Base-by-base conservation (phyloP, 2,113 vertebrate species). In the Chaetodon auriga region DNA sequence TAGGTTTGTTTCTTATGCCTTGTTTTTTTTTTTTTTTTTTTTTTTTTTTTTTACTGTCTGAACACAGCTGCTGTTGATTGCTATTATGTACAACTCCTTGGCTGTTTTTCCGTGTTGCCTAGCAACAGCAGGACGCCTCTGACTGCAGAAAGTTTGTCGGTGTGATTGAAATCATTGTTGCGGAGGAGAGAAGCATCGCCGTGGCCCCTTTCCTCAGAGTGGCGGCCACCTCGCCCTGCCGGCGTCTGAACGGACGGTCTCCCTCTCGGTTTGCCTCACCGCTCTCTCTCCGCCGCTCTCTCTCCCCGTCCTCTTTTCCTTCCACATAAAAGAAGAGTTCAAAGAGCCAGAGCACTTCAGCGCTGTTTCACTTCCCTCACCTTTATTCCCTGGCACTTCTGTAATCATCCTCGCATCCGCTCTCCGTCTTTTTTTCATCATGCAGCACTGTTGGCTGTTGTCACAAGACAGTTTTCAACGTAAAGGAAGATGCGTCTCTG, bases 371-470 rank as follows among this genome's bases (percentile, higher is more conserved):
- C 9, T 11, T 57, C 15, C 38, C 12, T 13, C 4, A 3, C 15
- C 4, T 77, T 53, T 61, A 15, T 75, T 48, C 7, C 6, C 23
- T 13, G 1, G 38, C 38, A n/a, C 36, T 1, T 18, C 14, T 15
- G 11, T n/a, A 12, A 2, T 54, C 49, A 45, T 36, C 18, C 21
- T 55, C 60, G 6, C 23, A 11, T 25, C 6, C 0, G 0, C 25
- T 45, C 2, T 46, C 41, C 69, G 12, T 57, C 1, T 46, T 57
- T 36, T 19, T 70, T 30, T 2, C 5, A 78, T 71, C 60, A 55
- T 30, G 21, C 72, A 78, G 49, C 30, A 68, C 11, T 45, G 30
- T 19, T 72, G 68, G 53, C 35, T 45, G 46, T 15, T 63, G 25
- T 58, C 35, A 64, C 16, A 0, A 51, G 23, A 38, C 10, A 70